Conservation (phyloP, 1,140 invertebrate genomes). For the Reticulitermes speratus region DNA sequence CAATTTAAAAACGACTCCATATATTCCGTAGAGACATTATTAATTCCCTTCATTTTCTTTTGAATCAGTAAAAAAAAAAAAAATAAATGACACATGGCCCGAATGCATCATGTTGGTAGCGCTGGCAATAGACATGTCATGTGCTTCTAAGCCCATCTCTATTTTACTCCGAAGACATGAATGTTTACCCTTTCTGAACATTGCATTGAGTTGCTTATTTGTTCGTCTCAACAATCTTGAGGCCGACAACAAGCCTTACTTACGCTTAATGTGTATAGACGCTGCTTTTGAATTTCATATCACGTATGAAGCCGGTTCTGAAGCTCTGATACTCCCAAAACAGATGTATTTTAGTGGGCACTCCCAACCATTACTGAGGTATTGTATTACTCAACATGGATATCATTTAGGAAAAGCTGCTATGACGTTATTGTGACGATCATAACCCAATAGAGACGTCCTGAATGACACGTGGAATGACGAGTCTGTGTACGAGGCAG, state of each 20-base stretch:
- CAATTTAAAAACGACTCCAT: too few species aligned
- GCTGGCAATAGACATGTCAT: not conserved
- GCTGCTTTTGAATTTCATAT: not conserved
- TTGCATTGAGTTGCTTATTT: too few species aligned
- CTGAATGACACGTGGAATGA: too few species aligned
- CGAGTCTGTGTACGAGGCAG: not conserved
- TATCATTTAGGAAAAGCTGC: not conserved
- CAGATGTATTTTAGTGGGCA: not conserved
- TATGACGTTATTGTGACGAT: not conserved
- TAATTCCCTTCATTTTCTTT: not conserved
- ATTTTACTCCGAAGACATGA: not conserved
- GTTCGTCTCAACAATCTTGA: too few species aligned
- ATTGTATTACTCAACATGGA: not conserved
- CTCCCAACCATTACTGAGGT: not conserved
- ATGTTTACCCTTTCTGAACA: not conserved
- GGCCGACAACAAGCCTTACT: too few species aligned
- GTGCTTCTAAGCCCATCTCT: not conserved
- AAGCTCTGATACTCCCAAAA: too few species aligned
- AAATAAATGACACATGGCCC: too few species aligned
- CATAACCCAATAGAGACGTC: not conserved
- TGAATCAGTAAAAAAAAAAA: not conserved
- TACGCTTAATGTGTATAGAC: too few species aligned
- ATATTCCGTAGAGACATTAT: not conserved
- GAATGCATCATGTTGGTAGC: too few species aligned
- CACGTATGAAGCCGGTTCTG: not conserved